These are phyloP conservation scores for Caenorhabditis angaria DNA, from an alignment of 2,888 invertebrate genomes.

Conservation along the genomic window DNA sequence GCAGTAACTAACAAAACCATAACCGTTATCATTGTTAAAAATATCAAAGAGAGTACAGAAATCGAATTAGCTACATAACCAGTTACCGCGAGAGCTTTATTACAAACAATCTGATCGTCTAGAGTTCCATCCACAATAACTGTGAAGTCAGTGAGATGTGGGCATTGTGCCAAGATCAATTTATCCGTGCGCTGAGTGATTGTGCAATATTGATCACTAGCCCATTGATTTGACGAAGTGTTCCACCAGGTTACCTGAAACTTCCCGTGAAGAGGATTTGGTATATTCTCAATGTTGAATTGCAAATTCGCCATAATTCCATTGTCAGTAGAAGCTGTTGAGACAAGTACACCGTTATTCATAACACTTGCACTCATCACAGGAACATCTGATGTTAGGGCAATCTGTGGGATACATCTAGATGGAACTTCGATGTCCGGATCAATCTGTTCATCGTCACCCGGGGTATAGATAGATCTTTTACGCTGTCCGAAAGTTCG, in stretches of 20 bases:
- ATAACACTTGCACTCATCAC: conserved; percentile 45
- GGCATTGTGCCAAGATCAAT: conserved; percentile 46
- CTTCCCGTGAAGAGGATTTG: conserved; percentile 45
- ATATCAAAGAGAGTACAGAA: conserved; percentile 31
- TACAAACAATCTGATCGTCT: conserved; percentile 42
- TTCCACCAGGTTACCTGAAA: conserved; percentile 52
- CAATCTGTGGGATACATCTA: conserved; percentile 1
- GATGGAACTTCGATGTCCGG: background rate
- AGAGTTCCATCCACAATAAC: conserved; percentile 45
- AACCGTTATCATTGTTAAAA: conserved; percentile 17
- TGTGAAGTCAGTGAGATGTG: conserved; percentile 62
- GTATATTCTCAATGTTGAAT: conserved; percentile 36
- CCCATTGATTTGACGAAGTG: conserved; percentile 28
- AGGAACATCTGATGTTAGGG: conserved; percentile 11
- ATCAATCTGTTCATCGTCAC: background rate
- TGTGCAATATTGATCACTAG: conserved; percentile 32
- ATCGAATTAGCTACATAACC: conserved; percentile 38
- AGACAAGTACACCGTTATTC: conserved; percentile 6
- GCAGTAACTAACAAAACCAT: conserved; percentile 24
- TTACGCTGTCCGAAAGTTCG: conserved; percentile 15
- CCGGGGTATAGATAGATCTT: background rate
- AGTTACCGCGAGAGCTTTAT: conserved; percentile 23
- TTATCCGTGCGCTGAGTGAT: conserved; percentile 24
- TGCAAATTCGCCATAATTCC: conserved; percentile 33
- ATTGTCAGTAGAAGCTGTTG: background rate